These are phyloP conservation scores for Phengaris alcon DNA, from an alignment of 2,888 invertebrate genomes.

Conservation along the genomic window DNA sequence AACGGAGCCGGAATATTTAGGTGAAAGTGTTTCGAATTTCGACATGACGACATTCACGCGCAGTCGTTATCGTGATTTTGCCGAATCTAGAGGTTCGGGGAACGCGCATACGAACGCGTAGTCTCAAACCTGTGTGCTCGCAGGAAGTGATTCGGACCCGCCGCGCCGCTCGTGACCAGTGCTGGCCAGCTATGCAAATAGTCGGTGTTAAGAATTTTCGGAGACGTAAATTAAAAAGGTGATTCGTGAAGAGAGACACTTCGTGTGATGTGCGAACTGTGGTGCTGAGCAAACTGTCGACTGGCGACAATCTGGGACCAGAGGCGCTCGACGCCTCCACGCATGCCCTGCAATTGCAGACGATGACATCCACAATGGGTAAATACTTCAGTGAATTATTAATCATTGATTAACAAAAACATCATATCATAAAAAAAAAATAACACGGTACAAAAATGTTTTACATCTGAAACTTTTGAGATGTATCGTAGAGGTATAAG, in stretches of 20 bases:
- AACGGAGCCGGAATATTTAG: slow-evolving; percentile 79
- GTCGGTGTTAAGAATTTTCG: slow-evolving; percentile 62
- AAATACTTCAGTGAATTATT: slow-evolving; percentile 46
- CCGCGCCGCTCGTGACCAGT: slow-evolving; percentile 61
- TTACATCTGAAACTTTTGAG: background rate
- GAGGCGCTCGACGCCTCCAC: slow-evolving; percentile 70
- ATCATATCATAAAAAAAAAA: background rate
- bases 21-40: slow-evolving; percentile 80
- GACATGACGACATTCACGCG: slow-evolving; percentile 79
- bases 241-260: slow-evolving; percentile 63
- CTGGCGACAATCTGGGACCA: slow-evolving; percentile 67
- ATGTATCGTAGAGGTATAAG: slow-evolving; percentile 11
- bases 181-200: slow-evolving; percentile 66
- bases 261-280: slow-evolving; percentile 67
- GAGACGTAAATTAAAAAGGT: slow-evolving; percentile 72
- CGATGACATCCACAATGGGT: slow-evolving; percentile 78
- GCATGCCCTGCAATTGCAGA: slow-evolving; percentile 69
- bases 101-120: slow-evolving; percentile 54
- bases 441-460: background rate
- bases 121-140: slow-evolving; percentile 48
- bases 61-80: slow-evolving; percentile 80
- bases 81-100: slow-evolving; percentile 76
- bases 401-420: slow-evolving; percentile 11
- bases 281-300: slow-evolving; percentile 69
- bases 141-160: slow-evolving; percentile 62